A percentile compares a stretch with the other conserved stretches of the same genome.
phyloP scores from a whole-genome alignment of 2,888 invertebrate species.

The Athalia circularis region DNA sequence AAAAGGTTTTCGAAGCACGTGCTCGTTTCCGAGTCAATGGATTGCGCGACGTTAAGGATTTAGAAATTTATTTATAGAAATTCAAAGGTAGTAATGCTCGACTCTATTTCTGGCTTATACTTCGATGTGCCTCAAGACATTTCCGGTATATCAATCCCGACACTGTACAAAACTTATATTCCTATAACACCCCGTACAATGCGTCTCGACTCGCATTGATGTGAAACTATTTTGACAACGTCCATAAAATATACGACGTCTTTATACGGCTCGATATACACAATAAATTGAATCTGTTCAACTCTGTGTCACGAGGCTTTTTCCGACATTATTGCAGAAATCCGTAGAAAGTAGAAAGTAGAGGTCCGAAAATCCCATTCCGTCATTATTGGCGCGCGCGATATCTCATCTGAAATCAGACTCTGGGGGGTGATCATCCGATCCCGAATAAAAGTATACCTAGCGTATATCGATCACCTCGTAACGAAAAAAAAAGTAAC shows the following conservation, averaged over 20 bases:
- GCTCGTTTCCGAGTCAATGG: constrained; percentile 27
- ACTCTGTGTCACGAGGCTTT: too few species aligned
- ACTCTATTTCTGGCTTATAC: constrained; percentile 15
- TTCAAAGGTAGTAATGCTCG: constrained; percentile 24
- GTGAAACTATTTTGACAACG: too few species aligned
- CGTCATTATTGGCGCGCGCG: constrained; percentile 34
- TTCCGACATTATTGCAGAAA: too few species aligned
- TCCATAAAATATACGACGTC: too few species aligned
- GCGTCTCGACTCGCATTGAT: not conserved
- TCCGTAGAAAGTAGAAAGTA: too few species aligned
- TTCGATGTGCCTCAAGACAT: constrained; percentile 32
- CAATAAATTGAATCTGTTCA: too few species aligned
- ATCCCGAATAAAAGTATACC: constrained; percentile 6
- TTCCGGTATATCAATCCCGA: constrained; percentile 35
- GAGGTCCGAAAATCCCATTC: too few species aligned
- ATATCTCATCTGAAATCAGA: constrained; percentile 59
- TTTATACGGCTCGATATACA: too few species aligned
- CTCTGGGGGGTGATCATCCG: constrained; percentile 55
- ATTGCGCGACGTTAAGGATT: constrained; percentile 28
- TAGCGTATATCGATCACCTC: not conserved
- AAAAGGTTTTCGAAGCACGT: constrained; percentile 19
- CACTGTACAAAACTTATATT: constrained; percentile 9
- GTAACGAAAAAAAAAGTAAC: not conserved
- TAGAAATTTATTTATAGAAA: constrained; percentile 35
- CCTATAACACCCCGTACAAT: not conserved